Conservation (phyloP, 2,113 vertebrate species). For the Cyrtonyx montezumae region DNA sequence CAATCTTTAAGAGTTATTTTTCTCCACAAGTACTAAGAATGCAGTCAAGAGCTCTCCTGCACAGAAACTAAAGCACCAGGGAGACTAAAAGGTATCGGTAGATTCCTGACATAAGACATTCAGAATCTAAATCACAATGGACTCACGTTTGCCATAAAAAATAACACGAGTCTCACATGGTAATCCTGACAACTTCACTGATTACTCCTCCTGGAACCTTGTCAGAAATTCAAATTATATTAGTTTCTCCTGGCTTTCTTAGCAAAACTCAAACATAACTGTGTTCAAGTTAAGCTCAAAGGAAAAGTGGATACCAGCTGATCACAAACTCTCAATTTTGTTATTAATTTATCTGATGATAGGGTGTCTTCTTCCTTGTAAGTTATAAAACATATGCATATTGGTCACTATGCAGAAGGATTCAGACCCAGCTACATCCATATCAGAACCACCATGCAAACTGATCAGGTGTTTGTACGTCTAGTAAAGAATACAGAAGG, state of each 20-base stretch:
- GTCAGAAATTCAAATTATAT: neutral
- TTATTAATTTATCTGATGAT: neutral
- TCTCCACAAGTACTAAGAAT: neutral
- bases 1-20: neutral
- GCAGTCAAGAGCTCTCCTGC: neutral
- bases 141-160: neutral
- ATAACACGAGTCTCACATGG: accelerated
- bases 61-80: neutral
- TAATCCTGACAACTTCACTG: neutral
- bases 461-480: accelerated
- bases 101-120: neutral
- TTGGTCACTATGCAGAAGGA: neutral
- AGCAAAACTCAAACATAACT: neutral
- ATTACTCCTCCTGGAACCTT: neutral
- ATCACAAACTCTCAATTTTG: neutral
- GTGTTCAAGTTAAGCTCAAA: neutral
- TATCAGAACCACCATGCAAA: neutral
- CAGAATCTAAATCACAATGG: neutral
- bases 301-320: neutral
- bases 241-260: neutral
- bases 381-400: neutral
- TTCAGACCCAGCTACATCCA: neutral
- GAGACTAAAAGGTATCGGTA: neutral
- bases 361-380: neutral
- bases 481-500: neutral